Base-by-base conservation (phyloP, 2,113 vertebrate species). In the Zapornia atra region DNA sequence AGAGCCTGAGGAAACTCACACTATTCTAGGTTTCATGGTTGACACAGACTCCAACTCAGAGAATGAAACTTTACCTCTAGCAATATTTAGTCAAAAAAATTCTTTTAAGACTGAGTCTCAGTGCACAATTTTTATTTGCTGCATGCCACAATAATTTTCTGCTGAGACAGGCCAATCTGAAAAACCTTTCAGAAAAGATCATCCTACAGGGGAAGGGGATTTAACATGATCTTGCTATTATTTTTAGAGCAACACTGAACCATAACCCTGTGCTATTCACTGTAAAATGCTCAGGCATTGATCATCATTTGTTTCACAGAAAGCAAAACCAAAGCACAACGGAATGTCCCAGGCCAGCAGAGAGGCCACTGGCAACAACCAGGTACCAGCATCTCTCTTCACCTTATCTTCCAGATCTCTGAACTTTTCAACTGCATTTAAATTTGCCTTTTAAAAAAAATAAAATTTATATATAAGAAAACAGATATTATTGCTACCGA, bases 61-160 rank as follows among this genome's bases (percentile, higher is more conserved):
- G 34, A 91, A 79, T 24, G 40, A 53, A 87, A 87, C 17, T 86
- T 70, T 13, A 92, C 83, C 84, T 94, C 61, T 48, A 94, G 73
- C 82, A 94, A 90, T 42, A 82, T 31, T 69, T 90, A 91, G 61
- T 65, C 4, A 48, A 90, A 85, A 82, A 73, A 84, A 64, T 6
- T 83, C 1, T 63, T 80, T 77, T 51, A 91, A 82, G 34, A 54
- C 36, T 83, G 71, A 57, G 16, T 61, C 65, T 76, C 81, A 42
- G 24, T 3, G 8, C 38, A 61, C 69, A 79, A 21, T 50, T 96
- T 79, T 82, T 85, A 88, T 85, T 76, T 96, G 56, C 56, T 56
- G 51, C 16, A 29, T 54, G 63, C 21, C 93, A 69, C 57, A 85
- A 18, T 44, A 79, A 87, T 91, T 83, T 89, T 71, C 61, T 92